Evolutionary conservation across 2,113 vertebrate species (phyloP).

Genomic region (Pavo muticus): DNA sequence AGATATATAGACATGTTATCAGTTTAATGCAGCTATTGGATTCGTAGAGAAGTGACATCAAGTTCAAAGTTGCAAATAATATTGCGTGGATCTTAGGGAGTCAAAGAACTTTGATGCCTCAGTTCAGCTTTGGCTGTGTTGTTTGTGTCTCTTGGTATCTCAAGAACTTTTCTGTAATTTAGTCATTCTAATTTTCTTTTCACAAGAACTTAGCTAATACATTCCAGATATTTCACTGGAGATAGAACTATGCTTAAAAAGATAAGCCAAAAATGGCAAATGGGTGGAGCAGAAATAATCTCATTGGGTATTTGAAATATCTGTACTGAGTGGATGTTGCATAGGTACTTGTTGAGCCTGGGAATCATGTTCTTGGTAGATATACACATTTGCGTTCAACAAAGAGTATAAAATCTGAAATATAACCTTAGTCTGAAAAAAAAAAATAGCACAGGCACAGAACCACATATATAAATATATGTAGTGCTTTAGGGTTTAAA

Average conservation of each 20-base stretch:
- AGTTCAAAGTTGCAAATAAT: slow-evolving; percentile 59
- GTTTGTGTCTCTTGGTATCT: slow-evolving; percentile 42
- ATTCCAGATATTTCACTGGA: background rate
- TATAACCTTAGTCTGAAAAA: background rate
- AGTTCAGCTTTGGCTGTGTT: slow-evolving; percentile 24
- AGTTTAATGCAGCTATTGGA: slow-evolving; percentile 77
- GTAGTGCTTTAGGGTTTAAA: background rate
- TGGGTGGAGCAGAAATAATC: slow-evolving; percentile 29
- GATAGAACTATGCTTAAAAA: background rate
- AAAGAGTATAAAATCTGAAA: slow-evolving; percentile 44
- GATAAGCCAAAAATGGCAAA: slow-evolving; percentile 57
- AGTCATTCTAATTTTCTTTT: slow-evolving; percentile 63
- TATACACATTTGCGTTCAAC: background rate
- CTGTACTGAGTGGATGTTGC: slow-evolving; percentile 20
- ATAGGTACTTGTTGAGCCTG: slow-evolving; percentile 46
- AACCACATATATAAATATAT: background rate
- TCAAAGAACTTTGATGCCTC: background rate
- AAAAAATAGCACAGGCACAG: background rate
- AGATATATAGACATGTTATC: slow-evolving; percentile 82
- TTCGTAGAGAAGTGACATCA: slow-evolving; percentile 60
- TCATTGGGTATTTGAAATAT: background rate
- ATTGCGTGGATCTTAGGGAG: slow-evolving; percentile 37
- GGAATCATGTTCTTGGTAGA: background rate
- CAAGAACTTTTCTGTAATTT: slow-evolving; percentile 29
- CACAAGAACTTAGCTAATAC: slow-evolving; percentile 44